Percentiles rank a stretch among this genome's conserved stretches.
Evolutionary conservation across 30 jellyfish, hydroid and myxozoan species (phyloP).

Genomic region (Catostylus mosaicus): DNA sequence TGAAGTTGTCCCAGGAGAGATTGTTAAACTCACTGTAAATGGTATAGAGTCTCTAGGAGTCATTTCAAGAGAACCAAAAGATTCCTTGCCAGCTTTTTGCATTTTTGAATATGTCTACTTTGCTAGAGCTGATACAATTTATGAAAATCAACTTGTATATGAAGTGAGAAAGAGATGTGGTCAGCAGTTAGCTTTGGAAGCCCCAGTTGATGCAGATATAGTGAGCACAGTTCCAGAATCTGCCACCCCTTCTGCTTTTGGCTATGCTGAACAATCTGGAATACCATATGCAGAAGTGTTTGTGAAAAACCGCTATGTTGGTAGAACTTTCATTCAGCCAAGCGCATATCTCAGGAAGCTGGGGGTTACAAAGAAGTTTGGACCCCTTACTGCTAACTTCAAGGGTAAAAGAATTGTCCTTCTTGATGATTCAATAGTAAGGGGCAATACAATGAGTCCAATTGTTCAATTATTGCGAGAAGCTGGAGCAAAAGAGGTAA

Average conservation of each 20-base stretch:
- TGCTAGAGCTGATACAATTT: conserved; percentile 88
- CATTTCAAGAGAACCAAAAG: conserved; percentile 50
- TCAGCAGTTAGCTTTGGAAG: conserved; percentile 87
- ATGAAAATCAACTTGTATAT: conserved; percentile 89
- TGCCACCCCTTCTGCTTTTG: conserved; percentile 95
- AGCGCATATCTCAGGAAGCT: conserved; percentile 70
- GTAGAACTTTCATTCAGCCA: conserved; percentile 93
- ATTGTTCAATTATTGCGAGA: conserved; percentile 71
- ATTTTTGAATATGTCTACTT: conserved; percentile 94
- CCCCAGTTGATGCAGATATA: conserved; percentile 86
- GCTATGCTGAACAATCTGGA: conserved; percentile 83
- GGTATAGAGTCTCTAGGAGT: conserved; percentile 64
- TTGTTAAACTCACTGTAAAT: conserved; percentile 67
- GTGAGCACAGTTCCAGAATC: conserved; percentile 98
- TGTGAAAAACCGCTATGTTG: conserved; percentile 94
- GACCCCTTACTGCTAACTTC: conserved; percentile 75
- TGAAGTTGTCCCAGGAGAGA: conserved; percentile 92
- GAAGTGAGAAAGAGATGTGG: conserved; percentile 89
- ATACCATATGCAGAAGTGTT: conserved; percentile 87
- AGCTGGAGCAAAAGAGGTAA: conserved; percentile 96
- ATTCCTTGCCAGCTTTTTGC: conserved; percentile 79
- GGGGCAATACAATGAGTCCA: conserved; percentile 95
- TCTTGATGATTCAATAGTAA: conserved; percentile 90
- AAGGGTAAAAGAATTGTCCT: conserved; percentile 77
- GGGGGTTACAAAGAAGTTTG: conserved; percentile 91